phyloP scores from a whole-genome alignment of 2,888 invertebrate species.

The Loripinus fragilis region DNA sequence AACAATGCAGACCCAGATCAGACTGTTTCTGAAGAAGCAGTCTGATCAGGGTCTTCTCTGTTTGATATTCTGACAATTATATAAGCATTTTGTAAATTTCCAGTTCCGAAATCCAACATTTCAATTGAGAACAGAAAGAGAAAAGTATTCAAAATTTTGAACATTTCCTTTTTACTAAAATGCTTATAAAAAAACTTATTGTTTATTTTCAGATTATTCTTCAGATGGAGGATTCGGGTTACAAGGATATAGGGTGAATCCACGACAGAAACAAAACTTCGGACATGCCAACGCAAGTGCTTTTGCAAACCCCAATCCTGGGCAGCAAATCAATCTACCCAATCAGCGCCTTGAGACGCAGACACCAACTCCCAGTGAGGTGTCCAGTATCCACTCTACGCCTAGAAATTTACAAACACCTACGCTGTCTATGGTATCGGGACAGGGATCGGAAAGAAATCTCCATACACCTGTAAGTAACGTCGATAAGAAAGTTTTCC shows the following conservation, averaged over 20 bases:
- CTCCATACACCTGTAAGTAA: slow-evolving; percentile 66
- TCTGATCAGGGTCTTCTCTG: too few relatives aligned
- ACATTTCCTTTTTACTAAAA: too few relatives aligned
- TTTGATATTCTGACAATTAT: too few relatives aligned
- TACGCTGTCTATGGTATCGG: slow-evolving; percentile 61
- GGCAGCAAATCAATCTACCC: slow-evolving; percentile 65
- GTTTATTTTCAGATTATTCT: slow-evolving; percentile 42
- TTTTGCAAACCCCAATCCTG: slow-evolving; percentile 43
- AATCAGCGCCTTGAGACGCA: slow-evolving; percentile 71
- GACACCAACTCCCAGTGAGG: slow-evolving; percentile 79
- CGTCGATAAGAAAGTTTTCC: slow-evolving; percentile 72
- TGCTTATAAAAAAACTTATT: neutral
- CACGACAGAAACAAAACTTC: slow-evolving; percentile 50
- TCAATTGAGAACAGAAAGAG: too few relatives aligned
- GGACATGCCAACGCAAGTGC: slow-evolving; percentile 58
- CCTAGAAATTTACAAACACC: slow-evolving; percentile 67
- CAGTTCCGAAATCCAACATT: too few relatives aligned
- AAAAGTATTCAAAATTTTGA: too few relatives aligned
- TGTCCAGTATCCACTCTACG: slow-evolving; percentile 74
- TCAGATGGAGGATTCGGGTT: slow-evolving; percentile 35
- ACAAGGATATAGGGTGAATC: slow-evolving; percentile 50
- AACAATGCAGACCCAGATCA: too few relatives aligned
- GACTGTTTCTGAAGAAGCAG: too few relatives aligned
- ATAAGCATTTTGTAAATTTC: too few relatives aligned
- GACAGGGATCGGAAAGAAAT: slow-evolving; percentile 62